phyloP scores from a whole-genome alignment of 2,113 vertebrate genomes.

The Phylloscopus whistleri region DNA sequence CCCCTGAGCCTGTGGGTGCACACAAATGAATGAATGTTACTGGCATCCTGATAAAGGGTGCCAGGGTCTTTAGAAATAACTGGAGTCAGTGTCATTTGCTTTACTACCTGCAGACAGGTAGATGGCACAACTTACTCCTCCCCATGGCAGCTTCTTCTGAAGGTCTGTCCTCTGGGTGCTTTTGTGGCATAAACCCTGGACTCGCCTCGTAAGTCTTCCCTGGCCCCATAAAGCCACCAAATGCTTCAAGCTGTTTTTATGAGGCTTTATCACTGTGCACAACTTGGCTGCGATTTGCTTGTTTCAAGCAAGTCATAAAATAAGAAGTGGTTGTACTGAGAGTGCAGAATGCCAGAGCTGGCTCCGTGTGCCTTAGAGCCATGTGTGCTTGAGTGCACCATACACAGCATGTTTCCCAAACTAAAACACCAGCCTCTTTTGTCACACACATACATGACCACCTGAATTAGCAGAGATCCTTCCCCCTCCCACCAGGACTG shows the following conservation, averaged over 20 bases:
- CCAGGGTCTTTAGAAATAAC: not conserved
- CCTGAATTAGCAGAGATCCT: not conserved
- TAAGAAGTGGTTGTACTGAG: not conserved
- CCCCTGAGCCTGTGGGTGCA: not conserved
- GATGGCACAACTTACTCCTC: not conserved
- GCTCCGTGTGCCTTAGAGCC: not conserved
- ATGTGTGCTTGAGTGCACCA: accelerated
- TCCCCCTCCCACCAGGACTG: not conserved
- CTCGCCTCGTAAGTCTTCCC: accelerated
- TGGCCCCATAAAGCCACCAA: not conserved
- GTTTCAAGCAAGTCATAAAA: not conserved
- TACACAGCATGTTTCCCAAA: not conserved
- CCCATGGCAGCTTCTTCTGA: not conserved
- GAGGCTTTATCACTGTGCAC: not conserved
- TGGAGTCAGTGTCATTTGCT: not conserved
- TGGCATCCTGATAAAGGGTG: not conserved
- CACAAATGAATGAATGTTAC: not conserved
- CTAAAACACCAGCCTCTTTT: not conserved
- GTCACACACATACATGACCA: not conserved
- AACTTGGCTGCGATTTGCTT: not conserved
- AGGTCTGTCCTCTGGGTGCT: not conserved
- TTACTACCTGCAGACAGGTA: not conserved
- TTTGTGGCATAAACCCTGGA: not conserved
- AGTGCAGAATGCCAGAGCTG: not conserved
- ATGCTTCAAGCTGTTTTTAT: not conserved